Evolutionary conservation across 2,113 vertebrate species (phyloP).

Genomic region (Prunella himalayana): DNA sequence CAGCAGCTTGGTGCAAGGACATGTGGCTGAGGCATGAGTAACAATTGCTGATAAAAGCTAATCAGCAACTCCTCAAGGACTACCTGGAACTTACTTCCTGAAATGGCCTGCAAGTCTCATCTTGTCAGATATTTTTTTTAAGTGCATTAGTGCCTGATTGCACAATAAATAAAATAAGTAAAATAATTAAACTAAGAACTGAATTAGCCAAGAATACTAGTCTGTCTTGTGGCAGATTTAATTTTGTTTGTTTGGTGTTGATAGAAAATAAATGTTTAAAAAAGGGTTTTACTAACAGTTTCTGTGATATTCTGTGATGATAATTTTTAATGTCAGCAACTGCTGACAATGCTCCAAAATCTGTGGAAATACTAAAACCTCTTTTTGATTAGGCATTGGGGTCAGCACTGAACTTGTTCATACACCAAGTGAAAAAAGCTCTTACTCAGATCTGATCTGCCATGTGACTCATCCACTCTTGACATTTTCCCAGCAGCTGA

Average conservation of each 20-base stretch:
- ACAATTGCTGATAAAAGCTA: not conserved
- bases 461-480: not conserved
- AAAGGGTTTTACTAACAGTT: not conserved
- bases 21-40: not conserved
- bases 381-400: not conserved
- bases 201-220: not conserved
- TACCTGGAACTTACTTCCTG: not conserved
- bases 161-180: not conserved
- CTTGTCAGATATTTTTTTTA: not conserved
- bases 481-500: constrained; percentile 9
- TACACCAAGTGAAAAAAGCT: not conserved
- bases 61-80: not conserved
- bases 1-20: not conserved
- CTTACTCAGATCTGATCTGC: not conserved
- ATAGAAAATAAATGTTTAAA: not conserved
- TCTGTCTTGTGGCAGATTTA: not conserved
- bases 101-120: not conserved
- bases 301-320: not conserved
- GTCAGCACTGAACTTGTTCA: not conserved
- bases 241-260: not conserved
- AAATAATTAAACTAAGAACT: not conserved
- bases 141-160: not conserved
- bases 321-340: not conserved
- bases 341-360: not conserved
- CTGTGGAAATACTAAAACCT: not conserved